Evolutionary conservation across 2,113 vertebrate species (phyloP).

Genomic region (Cichladusa arquata): DNA sequence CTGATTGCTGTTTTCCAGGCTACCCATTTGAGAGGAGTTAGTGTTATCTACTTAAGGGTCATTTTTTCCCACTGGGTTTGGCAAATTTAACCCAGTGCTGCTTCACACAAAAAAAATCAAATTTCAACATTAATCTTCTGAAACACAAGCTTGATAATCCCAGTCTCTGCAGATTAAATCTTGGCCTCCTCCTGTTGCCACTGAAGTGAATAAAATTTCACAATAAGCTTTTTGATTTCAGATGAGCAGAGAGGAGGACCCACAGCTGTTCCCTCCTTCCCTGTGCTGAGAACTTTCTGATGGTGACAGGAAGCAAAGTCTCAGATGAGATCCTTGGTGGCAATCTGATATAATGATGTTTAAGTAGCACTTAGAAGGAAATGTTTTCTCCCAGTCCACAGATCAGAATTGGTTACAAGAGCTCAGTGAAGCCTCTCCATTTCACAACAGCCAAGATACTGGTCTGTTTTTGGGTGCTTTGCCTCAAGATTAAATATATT

Average conservation of each 20-base stretch:
- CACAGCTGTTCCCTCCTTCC: not conserved
- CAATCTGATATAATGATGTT: not conserved
- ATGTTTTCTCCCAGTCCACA: not conserved
- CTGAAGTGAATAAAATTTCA: not conserved
- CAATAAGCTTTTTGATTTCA: not conserved
- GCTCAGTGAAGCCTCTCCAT: not conserved
- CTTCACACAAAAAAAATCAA: not conserved
- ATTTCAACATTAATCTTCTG: not conserved
- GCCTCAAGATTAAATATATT: not conserved
- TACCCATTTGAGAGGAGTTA: not conserved
- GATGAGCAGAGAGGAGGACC: not conserved
- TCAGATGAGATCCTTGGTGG: not conserved
- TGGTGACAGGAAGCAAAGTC: not conserved
- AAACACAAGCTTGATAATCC: not conserved
- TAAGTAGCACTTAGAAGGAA: not conserved
- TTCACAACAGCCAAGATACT: not conserved
- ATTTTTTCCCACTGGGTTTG: not conserved
- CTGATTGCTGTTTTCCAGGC: not conserved
- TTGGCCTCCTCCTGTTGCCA: not conserved
- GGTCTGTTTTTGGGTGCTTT: not conserved
- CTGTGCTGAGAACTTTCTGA: not conserved
- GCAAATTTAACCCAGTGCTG: not conserved
- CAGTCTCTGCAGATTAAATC: not conserved
- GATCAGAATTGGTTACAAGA: not conserved
- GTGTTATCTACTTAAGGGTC: not conserved